A percentile compares a stretch with the other conserved stretches of the same genome.
phyloP scores from a whole-genome alignment of 2,797 vertebrate species.

The Cuniculus paca region DNA sequence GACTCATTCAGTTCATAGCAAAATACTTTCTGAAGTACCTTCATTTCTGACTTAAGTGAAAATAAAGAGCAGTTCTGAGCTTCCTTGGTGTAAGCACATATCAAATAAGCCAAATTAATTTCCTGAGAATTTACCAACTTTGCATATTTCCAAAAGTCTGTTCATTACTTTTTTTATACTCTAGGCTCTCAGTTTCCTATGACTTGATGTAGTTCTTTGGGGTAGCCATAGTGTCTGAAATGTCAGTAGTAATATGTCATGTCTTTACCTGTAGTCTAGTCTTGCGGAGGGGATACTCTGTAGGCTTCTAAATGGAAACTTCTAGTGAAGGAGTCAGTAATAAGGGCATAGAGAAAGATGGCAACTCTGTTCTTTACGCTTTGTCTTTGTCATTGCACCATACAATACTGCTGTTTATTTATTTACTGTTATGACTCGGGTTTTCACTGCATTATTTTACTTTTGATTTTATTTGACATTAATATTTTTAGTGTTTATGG shows the following conservation, averaged over 20 bases:
- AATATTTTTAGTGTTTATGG: background rate
- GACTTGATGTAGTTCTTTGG: background rate
- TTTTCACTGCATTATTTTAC: background rate
- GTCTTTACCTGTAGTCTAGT: background rate
- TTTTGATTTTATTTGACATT: background rate
- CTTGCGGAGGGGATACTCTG: background rate
- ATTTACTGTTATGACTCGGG: background rate
- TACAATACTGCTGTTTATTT: background rate
- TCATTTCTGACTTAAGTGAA: constrained; percentile 15
- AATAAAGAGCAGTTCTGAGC: constrained; percentile 18
- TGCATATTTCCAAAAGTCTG: background rate
- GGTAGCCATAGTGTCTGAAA: background rate
- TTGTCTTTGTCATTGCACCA: background rate
- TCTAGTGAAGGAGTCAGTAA: background rate
- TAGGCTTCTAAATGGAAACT: background rate
- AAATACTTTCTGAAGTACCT: background rate
- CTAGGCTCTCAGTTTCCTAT: background rate
- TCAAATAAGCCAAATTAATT: background rate
- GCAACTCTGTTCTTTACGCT: background rate
- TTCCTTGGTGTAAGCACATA: background rate
- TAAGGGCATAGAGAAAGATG: too few species aligned
- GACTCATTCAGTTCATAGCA: background rate
- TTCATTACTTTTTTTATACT: background rate
- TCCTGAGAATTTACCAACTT: constrained; percentile 11
- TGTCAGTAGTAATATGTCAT: background rate